A percentile compares a stretch with the other conserved stretches of the same genome.
Evolutionary conservation across 2,113 vertebrate genomes (phyloP).

Genomic region (Garra rufa): DNA sequence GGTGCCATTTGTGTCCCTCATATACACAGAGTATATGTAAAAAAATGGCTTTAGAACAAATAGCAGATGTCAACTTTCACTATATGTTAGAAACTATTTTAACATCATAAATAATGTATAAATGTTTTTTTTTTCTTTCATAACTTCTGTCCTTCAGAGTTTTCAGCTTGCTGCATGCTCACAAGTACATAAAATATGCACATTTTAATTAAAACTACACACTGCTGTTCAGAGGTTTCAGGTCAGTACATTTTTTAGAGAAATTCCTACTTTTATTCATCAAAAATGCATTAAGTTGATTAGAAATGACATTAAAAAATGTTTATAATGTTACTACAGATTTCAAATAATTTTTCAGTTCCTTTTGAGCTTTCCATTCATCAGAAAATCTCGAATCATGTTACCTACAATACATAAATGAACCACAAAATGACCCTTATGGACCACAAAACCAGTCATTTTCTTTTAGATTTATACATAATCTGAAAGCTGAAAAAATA

Average conservation of each 20-base stretch:
- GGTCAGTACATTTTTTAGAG: background rate
- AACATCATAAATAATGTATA: background rate
- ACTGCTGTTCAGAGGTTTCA: background rate
- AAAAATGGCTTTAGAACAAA: conserved; percentile 5
- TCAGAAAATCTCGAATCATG: too few species aligned
- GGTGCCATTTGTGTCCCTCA: background rate
- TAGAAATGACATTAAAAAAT: background rate
- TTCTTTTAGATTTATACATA: too few species aligned
- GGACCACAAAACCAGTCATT: too few species aligned
- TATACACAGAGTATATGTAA: background rate
- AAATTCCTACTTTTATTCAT: too few species aligned
- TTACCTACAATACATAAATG: too few species aligned
- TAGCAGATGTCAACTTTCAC: background rate
- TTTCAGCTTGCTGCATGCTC: background rate
- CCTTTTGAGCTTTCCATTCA: too few species aligned
- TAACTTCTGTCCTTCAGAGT: background rate
- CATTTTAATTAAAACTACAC: background rate
- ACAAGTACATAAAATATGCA: background rate
- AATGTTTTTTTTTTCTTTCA: background rate
- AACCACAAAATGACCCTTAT: too few species aligned
- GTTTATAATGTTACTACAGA: too few species aligned
- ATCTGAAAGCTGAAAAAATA: too few species aligned
- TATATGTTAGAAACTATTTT: background rate
- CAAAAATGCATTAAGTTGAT: too few species aligned
- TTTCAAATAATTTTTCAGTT: too few species aligned